phyloP scores from a whole-genome alignment of 2,113 vertebrate species.

The Pygoscelis antarcticus region DNA sequence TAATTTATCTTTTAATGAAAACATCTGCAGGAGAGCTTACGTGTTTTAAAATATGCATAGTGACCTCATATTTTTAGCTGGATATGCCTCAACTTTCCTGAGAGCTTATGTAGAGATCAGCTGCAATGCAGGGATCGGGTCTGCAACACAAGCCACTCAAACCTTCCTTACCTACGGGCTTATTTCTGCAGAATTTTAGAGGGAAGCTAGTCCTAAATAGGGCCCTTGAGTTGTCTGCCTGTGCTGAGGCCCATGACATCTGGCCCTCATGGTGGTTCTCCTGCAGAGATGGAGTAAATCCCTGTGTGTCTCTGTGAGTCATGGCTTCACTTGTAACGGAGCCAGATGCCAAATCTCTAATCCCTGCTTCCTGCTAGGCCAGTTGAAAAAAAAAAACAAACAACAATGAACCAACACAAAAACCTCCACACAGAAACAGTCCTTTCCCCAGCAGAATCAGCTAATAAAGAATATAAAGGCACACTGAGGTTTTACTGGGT shows the following conservation, averaged over 20 bases:
- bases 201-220: neutral
- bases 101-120: neutral
- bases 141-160: neutral
- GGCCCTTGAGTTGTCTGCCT: neutral
- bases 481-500: neutral
- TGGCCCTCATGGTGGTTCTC: fast-evolving
- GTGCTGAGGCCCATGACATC: neutral
- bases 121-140: neutral
- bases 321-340: neutral
- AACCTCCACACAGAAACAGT: neutral
- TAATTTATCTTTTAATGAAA: neutral
- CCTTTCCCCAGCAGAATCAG: neutral
- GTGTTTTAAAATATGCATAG: neutral
- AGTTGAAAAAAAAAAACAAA: neutral
- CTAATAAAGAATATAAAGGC: neutral
- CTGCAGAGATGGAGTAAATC: neutral
- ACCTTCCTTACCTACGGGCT: fast-evolving
- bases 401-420: neutral
- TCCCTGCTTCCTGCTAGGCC: neutral
- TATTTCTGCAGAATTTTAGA: neutral
- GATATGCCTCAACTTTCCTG: neutral
- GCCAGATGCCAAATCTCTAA: neutral
- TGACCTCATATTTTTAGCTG: neutral
- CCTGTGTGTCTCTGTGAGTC: neutral
- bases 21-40: neutral